Percentiles rank a stretch among this genome's conserved stretches.
Evolutionary conservation across 2,113 vertebrate genomes (phyloP).

Genomic region (Hippocampus barbouri): DNA sequence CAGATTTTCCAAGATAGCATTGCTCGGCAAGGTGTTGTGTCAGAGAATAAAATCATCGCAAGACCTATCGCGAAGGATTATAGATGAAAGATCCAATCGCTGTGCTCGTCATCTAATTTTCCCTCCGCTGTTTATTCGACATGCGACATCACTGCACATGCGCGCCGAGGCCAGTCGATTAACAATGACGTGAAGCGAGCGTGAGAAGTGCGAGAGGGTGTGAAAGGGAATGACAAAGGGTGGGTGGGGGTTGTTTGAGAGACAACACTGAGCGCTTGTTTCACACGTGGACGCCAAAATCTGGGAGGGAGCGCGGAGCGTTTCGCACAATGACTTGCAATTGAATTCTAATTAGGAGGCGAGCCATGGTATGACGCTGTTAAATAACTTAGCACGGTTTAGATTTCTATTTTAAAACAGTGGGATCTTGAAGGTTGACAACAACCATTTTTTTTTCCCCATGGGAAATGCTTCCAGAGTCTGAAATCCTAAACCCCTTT

Average conservation of each 20-base stretch:
- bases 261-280: conserved; percentile 53
- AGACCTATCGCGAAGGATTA: background rate
- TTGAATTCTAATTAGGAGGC: background rate
- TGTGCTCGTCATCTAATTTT: background rate
- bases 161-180: conserved; percentile 19
- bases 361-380: background rate
- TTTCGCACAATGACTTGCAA: conserved; percentile 40
- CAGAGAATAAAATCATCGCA: background rate
- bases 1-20: background rate
- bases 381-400: background rate
- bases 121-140: background rate
- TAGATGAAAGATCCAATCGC: background rate
- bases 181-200: conserved; percentile 20
- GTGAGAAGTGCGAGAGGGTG: conserved; percentile 26
- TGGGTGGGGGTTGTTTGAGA: conserved; percentile 12
- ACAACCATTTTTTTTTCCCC: no score
- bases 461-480: no score
- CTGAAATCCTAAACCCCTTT: no score
- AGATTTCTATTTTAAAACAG: background rate
- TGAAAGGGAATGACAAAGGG: conserved; percentile 19
- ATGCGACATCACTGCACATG: conserved; percentile 11
- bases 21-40: background rate
- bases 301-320: conserved; percentile 21
- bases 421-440: background rate
- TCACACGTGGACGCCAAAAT: conserved; percentile 37